Evolutionary conservation across 2,113 vertebrate genomes (phyloP).

Genomic region (Microcebus griseorufus): DNA sequence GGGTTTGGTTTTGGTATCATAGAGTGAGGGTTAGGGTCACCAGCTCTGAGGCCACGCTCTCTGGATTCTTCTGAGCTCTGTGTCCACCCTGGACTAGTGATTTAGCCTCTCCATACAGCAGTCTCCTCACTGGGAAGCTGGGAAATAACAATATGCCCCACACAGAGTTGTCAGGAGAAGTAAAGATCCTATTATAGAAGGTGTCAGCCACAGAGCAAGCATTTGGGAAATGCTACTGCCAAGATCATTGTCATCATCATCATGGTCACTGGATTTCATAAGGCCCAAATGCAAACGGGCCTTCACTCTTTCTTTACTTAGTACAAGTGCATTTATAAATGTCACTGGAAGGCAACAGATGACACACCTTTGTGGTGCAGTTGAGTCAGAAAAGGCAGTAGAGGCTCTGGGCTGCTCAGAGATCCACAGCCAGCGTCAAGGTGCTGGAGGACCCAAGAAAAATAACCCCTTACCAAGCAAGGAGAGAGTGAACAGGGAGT

Average conservation of each 20-base stretch:
- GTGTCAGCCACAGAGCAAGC: neutral
- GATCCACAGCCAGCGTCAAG: neutral
- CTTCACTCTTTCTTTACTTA: neutral
- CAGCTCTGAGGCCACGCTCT: neutral
- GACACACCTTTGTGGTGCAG: neutral
- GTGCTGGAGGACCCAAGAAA: neutral
- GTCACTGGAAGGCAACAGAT: accelerated
- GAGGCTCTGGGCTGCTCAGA: neutral
- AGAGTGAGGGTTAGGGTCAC: neutral
- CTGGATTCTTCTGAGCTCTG: neutral
- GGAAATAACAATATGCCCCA: neutral
- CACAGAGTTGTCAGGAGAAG: neutral
- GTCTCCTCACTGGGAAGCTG: neutral
- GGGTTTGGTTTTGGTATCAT: neutral
- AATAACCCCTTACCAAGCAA: neutral
- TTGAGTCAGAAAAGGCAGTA: neutral
- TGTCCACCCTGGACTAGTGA: too few species aligned
- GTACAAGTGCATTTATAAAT: neutral
- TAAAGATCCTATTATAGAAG: neutral
- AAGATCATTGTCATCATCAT: accelerated
- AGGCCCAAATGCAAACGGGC: neutral
- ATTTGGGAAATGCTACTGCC: neutral
- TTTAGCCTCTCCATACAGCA: neutral
- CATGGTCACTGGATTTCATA: neutral
- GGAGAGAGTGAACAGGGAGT: neutral